phyloP scores from a whole-genome alignment of 2,888 invertebrate genomes.

The Patella pellucida region DNA sequence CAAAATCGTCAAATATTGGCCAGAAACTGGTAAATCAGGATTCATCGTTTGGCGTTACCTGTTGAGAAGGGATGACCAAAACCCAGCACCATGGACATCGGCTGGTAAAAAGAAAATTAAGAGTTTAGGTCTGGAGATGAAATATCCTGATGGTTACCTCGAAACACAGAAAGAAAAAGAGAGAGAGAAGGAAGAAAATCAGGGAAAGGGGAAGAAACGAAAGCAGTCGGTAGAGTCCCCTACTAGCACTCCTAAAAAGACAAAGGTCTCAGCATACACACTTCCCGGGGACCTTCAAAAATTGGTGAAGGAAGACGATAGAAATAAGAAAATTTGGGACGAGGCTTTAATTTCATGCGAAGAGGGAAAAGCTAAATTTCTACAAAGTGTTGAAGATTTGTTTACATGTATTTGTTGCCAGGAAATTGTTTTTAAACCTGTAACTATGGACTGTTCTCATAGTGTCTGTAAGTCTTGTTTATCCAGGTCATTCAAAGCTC shows the following conservation, averaged over 20 bases:
- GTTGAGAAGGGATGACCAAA: constrained; percentile 82
- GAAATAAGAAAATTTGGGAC: constrained; percentile 80
- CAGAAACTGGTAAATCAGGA: constrained; percentile 83
- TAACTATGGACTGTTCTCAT: constrained; percentile 82
- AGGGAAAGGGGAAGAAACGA: constrained; percentile 33
- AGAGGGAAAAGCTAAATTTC: constrained; percentile 74
- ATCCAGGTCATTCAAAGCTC: constrained; percentile 78
- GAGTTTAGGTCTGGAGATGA: constrained; percentile 71
- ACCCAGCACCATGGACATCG: constrained; percentile 84
- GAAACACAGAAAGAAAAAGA: constrained; percentile 76
- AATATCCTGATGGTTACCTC: constrained; percentile 83
- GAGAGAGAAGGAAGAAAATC: constrained; percentile 43
- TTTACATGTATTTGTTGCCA: constrained; percentile 87
- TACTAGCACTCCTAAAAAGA: constrained; percentile 50
- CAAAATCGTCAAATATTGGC: constrained; percentile 87
- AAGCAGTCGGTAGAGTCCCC: constrained; percentile 8
- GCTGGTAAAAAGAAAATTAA: constrained; percentile 76
- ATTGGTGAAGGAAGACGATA: constrained; percentile 75
- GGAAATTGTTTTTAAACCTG: constrained; percentile 79
- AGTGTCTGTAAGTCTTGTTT: constrained; percentile 83
- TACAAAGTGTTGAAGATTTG: constrained; percentile 77
- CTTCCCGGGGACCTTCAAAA: constrained; percentile 70
- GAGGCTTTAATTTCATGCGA: constrained; percentile 76
- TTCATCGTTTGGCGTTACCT: constrained; percentile 85
- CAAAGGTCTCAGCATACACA: constrained; percentile 66